These are phyloP conservation scores for Lysandra coridon DNA, from an alignment of 2,888 invertebrate species.

Conservation along the genomic window DNA sequence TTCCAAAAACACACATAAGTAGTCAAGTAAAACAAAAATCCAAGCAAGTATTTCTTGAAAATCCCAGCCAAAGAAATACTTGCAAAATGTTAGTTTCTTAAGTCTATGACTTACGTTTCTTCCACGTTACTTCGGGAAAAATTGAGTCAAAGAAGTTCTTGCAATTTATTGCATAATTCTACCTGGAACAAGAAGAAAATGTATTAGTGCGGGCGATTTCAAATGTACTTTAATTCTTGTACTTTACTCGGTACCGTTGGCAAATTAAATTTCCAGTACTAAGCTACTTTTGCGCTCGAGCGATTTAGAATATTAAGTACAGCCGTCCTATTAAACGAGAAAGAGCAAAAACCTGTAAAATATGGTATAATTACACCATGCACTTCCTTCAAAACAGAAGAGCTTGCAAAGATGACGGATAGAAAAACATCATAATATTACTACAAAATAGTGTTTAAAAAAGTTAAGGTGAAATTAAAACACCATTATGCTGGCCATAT, in stretches of 20 bases:
- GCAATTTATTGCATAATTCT: constrained; percentile 80
- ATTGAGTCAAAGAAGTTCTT: constrained; percentile 69
- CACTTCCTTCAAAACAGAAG: not conserved
- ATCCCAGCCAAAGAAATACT: constrained; percentile 17
- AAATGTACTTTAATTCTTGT: constrained; percentile 11
- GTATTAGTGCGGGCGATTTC: constrained; percentile 65
- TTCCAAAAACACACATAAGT: not conserved
- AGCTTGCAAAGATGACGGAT: no score
- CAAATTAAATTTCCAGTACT: not conserved
- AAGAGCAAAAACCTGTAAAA: not conserved
- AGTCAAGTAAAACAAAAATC: constrained; percentile 4
- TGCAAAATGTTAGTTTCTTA: constrained; percentile 27
- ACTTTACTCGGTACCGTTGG: not conserved
- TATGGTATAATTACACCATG: not conserved
- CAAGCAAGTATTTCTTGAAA: constrained; percentile 23
- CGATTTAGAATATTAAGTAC: not conserved
- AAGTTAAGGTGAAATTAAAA: no score
- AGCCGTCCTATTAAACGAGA: not conserved
- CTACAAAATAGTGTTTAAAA: no score
- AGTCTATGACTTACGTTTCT: constrained; percentile 65
- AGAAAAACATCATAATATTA: no score
- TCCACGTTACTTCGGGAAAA: constrained; percentile 57
- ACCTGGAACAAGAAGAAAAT: constrained; percentile 79
- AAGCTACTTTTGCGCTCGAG: constrained; percentile 7
- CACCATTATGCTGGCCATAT: no score